Base-by-base conservation (phyloP, 64 coral and sea anemone species). In the Stichodactyla mertensii region DNA sequence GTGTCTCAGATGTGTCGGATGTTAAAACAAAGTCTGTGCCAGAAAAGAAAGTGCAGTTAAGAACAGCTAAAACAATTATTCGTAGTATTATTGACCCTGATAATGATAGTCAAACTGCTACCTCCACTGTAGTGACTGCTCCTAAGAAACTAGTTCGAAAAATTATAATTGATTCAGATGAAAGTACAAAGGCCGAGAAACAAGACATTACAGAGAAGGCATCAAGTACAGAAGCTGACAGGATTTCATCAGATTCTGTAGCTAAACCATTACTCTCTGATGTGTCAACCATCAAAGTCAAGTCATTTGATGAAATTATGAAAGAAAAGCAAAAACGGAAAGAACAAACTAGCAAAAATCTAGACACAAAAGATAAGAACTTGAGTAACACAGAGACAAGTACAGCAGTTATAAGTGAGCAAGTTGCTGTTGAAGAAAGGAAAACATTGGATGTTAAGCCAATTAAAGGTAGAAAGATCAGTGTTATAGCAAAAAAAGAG, bases 301-400 rank as follows among this genome's bases (percentile, higher is more conserved):
- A 96, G 71, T 71, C 88, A 11, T 88, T 96, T 90, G 94, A 96
- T 28, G 94, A 96, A 58, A 96, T 96, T 55, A 92, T 92, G 91
- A 82, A 92, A 58, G 88, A 93, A 78, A 96, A 92, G 52, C 78
- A 78, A 55, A 57, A 83, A 61, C 54, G 90, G 26, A 91, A 78
- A 67, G 77, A 57, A 52, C 27, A 51, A 18, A 52, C 15, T 11
- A 79, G 7, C 15, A 51, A 81, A 81, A 14, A 81, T 54, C 69
- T 4, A 74, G 11, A 74, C 8, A 74, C 24, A 74, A 74, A 74
- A 31, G 24, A 74, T 19, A 70, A 84, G 6, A 14, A 84, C n/a
- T 26, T 83, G 16, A 54, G 13, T 83, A 67, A 69, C 16, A 12
- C 4, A 56, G 61, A 74, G 70, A 27, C 31, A 5, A 18, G 27